Percentiles rank a stretch among this genome's conserved stretches.
phyloP scores from a whole-genome alignment of 1,140 invertebrate species.

The Leptinotarsa texana region DNA sequence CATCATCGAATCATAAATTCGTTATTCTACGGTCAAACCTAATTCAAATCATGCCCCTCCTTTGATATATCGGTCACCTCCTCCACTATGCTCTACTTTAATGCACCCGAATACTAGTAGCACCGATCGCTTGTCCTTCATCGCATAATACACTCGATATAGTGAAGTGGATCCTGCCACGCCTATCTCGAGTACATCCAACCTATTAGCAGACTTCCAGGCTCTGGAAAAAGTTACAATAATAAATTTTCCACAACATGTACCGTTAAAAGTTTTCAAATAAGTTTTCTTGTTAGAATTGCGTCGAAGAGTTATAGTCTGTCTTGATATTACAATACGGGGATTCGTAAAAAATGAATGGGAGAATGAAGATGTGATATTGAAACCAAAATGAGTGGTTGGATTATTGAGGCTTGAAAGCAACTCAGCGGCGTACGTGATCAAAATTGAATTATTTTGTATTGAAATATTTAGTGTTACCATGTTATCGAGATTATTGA shows the following conservation, averaged over 20 bases:
- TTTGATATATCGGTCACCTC: not conserved
- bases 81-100: not conserved
- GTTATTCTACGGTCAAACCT: not conserved
- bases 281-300: conserved; percentile 16
- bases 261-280: conserved; percentile 13
- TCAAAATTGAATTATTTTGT: too few relatives aligned
- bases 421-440: too few relatives aligned
- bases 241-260: conserved; percentile 14
- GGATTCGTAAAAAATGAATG: not conserved
- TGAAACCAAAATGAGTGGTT: not conserved
- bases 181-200: conserved; percentile 1
- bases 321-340: conserved; percentile 2
- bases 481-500: too few relatives aligned
- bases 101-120: not conserved
- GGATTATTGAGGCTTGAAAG: too few relatives aligned
- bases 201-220: conserved; percentile 7
- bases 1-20: not conserved
- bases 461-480: too few relatives aligned
- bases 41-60: not conserved
- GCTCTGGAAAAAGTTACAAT: conserved; percentile 13
- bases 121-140: not conserved
- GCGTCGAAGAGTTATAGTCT: not conserved
- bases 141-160: not conserved
- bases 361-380: not conserved
- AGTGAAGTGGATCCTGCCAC: not conserved